Evolutionary conservation across 2,888 invertebrate species (phyloP), one percentile per base, ranked within the genome.

Genomic region (Callimorpha dominula): DNA sequence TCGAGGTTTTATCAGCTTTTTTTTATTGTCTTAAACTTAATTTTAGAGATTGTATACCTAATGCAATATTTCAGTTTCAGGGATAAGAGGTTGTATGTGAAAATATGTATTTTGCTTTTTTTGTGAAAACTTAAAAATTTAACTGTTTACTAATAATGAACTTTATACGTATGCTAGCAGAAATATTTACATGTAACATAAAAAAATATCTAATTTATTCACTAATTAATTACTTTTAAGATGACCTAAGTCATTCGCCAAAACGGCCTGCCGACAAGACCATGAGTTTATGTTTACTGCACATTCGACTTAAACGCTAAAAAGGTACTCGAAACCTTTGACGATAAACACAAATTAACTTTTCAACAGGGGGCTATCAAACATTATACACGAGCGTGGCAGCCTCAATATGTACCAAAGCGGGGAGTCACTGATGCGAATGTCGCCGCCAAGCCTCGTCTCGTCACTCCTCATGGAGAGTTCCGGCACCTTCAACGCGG

Each of bases 401-500:
- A 95, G 95, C 72, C 88, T 95, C 8, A 93, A 92, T 84, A 95
- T 95, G 95, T 95, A 94, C 78, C 94, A 92, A 78, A 95, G 95
- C 78, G 95, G 95, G 0, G 95, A 95, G 75, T 94, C 93, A 0
- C 86, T 95, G 1, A 94, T 94, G 94, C 85, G 95, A 9, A 96
- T 90, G 96, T 96, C 94, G 0, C 97, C 97, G 0, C 97, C 97
- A 0, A 96, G 96, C 81, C 92, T 97, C 43, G 96, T 96, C 20
- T 96, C 96, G 20, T 97, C 97, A 0, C 80, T 95, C 0, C 87
- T 95, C 4, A 95, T 96, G 95, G 96, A 96, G 78, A 92, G 87
- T 78, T 96, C 96, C 1, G 95, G 94, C 12, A 94, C 88, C 42
- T 95, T 94, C 88, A 94, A 95, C 83, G 82, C 81, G 0, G 95